Conservation (phyloP, 2,797 vertebrate species). For the Danio kyathit region DNA sequence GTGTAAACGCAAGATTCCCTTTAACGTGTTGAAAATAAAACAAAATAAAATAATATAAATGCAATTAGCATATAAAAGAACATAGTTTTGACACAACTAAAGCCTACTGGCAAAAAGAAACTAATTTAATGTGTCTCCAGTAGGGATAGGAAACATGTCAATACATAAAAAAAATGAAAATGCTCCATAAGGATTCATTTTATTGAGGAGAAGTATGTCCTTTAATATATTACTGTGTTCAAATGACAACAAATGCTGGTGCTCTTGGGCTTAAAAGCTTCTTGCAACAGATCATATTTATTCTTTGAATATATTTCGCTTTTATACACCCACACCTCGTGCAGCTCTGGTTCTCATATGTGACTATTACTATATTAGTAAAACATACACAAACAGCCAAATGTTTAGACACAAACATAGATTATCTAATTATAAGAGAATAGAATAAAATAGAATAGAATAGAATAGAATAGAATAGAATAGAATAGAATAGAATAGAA, state of each 20-base stretch:
- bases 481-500: no score
- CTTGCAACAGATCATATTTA: constrained; percentile 3
- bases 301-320: constrained; percentile 16
- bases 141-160: background rate
- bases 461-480: no score
- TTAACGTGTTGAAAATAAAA: background rate
- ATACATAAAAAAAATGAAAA: background rate
- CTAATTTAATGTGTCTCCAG: background rate
- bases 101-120: background rate
- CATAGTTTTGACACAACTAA: background rate
- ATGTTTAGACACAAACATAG: background rate
- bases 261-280: background rate
- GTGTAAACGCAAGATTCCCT: background rate
- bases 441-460: no score
- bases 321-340: background rate
- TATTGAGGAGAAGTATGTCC: constrained; percentile 1
- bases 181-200: constrained; percentile 69
- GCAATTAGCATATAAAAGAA: background rate
- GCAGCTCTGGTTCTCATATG: background rate
- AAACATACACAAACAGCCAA: background rate
- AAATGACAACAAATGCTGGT: background rate
- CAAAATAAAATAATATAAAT: background rate
- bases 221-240: constrained; percentile 1
- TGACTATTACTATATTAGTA: background rate
- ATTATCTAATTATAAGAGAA: no score